phyloP scores from a whole-genome alignment of 1,140 invertebrate genomes.

The Hyles vespertilio region DNA sequence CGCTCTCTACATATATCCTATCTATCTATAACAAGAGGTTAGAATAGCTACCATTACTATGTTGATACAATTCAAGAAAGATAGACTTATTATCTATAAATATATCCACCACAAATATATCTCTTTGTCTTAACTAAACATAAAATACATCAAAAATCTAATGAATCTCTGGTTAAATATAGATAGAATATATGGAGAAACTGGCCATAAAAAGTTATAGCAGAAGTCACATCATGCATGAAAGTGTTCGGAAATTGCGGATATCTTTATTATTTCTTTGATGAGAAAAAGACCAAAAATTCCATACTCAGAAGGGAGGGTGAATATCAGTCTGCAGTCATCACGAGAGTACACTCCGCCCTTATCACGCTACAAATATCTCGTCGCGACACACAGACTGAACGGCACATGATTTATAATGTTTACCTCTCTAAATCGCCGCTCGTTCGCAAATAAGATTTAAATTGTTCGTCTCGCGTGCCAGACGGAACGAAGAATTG shows the following conservation, averaged over 20 bases:
- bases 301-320: too few species aligned
- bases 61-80: neutral
- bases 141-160: too few species aligned
- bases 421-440: conserved; percentile 37
- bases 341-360: conserved; percentile 21
- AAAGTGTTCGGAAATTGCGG: too few species aligned
- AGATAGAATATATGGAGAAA: too few species aligned
- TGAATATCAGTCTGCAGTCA: neutral
- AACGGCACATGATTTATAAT: conserved; percentile 54
- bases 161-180: too few species aligned
- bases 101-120: too few species aligned
- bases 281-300: too few species aligned
- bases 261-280: too few species aligned
- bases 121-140: too few species aligned
- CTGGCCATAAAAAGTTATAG: neutral
- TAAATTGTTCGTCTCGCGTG: conserved; percentile 45
- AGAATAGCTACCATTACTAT: too few species aligned
- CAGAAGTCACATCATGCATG: neutral
- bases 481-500: conserved; percentile 42
- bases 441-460: conserved; percentile 41
- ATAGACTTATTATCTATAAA: neutral
- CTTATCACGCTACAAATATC: conserved; percentile 45
- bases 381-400: conserved; percentile 34
- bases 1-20: neutral
- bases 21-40: too few species aligned